Evolutionary conservation across 2,113 vertebrate species (phyloP).

Genomic region (Hylia prasina): DNA sequence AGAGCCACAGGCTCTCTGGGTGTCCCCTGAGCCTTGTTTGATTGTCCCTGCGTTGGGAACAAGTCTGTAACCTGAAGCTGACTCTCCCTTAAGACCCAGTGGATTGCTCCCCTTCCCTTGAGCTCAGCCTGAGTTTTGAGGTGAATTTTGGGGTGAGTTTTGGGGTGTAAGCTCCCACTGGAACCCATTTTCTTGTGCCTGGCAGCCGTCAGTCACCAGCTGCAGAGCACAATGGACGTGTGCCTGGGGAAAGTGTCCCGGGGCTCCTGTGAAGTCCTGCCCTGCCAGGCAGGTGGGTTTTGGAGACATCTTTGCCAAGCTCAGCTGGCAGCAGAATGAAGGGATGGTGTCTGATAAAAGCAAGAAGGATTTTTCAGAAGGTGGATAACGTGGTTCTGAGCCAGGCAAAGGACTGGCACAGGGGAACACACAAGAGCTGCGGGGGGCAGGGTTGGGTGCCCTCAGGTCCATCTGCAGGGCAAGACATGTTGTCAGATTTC

Average conservation of each 20-base stretch:
- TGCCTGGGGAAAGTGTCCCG: neutral
- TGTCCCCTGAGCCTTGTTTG: neutral
- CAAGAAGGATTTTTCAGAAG: neutral
- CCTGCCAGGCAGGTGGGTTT: neutral
- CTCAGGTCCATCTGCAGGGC: neutral
- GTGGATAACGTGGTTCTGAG: neutral
- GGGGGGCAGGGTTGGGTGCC: neutral
- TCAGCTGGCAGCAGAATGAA: neutral
- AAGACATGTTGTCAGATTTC: neutral
- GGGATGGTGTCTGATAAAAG: neutral
- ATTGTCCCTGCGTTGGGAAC: neutral
- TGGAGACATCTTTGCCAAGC: neutral
- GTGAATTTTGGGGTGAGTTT: neutral
- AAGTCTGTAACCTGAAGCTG: neutral
- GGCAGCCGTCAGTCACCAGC: neutral
- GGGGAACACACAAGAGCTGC: too few species aligned
- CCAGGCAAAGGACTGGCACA: neutral
- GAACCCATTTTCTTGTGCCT: neutral
- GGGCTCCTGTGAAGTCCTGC: neutral
- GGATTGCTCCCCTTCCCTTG: neutral
- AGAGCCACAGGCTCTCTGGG: neutral
- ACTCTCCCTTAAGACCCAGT: neutral
- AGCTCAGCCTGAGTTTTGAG: neutral
- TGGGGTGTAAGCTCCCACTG: neutral
- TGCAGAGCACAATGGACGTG: rapidly evolving